phyloP scores from a whole-genome alignment of 2,113 vertebrate genomes.

The Catharus minimus region DNA sequence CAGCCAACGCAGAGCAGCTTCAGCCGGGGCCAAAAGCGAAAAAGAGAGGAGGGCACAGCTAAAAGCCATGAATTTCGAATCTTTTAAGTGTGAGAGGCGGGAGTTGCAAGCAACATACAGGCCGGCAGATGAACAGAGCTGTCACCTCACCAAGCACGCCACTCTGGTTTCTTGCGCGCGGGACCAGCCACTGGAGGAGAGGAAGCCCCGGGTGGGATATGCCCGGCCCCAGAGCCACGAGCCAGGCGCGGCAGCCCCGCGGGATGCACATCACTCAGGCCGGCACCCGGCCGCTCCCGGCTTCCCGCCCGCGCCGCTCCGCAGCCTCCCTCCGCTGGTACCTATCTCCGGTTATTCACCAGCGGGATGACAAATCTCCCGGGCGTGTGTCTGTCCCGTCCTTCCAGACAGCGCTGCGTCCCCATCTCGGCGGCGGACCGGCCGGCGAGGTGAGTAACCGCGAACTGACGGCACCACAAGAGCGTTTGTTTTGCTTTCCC shows the following conservation, averaged over 20 bases:
- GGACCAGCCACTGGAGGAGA: not conserved
- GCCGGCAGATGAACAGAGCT: not conserved
- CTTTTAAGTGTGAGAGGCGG: not conserved
- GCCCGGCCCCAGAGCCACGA: not conserved
- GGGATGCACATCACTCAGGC: not conserved
- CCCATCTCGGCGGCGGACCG: not conserved
- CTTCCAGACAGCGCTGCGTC: slow-evolving; percentile 27
- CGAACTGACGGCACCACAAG: not conserved
- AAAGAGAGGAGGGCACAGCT: not conserved
- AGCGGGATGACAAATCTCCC: slow-evolving; percentile 26
- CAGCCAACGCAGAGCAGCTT: not conserved
- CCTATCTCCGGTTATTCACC: slow-evolving; percentile 25
- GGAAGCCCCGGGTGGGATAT: not conserved
- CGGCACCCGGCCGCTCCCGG: not conserved
- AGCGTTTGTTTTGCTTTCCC: slow-evolving; percentile 10
- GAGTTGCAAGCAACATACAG: not conserved
- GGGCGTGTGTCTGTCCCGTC: slow-evolving; percentile 7
- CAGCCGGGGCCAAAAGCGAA: not conserved
- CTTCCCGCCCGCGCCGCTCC: not conserved
- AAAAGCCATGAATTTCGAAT: not conserved
- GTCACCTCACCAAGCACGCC: not conserved
- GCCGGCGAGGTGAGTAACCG: slow-evolving; percentile 50
- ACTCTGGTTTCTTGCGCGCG: accelerated
- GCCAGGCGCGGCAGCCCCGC: not conserved
- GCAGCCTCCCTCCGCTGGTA: not conserved